Base-by-base conservation (phyloP, 2,113 vertebrate genomes). In the Apeltes quadracus region DNA sequence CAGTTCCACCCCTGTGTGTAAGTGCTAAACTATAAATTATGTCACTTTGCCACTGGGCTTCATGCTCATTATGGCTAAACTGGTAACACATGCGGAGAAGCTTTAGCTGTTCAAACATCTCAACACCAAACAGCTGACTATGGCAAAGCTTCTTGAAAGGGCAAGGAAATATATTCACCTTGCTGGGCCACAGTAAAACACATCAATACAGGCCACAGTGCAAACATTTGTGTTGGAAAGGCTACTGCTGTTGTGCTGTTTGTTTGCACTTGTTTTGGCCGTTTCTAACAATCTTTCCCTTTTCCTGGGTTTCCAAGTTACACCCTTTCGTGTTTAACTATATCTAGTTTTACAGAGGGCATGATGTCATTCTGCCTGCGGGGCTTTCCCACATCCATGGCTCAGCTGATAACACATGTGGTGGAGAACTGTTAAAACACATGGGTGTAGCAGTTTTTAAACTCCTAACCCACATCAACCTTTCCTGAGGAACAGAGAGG, bases 331-430 rank as follows among this genome's bases (percentile, higher is more conserved):
- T 62, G 83, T 79, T 86, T 72, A 88, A 82, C 78, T 82, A 74
- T 77, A 82, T 64, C 76, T 81, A 86, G 72, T 73, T 85, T 87
- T 82, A 75, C 83, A 81, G 72, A 67, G 72, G 72, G 66, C 61
- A 84, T 90, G 87, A 90, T 87, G 87, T 92, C 86, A 91, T 84
- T 27, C 73, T 44, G 82, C 83, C 89, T 83, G 85, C 11, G 81
- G 90, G 90, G 85, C 74, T 92, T 92, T 92, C 90, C 89, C 90
- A 90, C 88, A 91, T 87, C 78, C 72, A 65, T 66, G 82, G 82
- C 81, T 85, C 86, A 89, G 90, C 91, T 91, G 91, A 92, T 91
- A 91, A 89, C 89, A 87, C 86, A 89, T 90, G 86, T 88, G 88
- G 79, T 82, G 71, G 61, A 69, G 84, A 84, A 79, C 85, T 84